These are phyloP conservation scores for Sardina pilchardus DNA, from an alignment of 2,113 vertebrate genomes.

Conservation along the genomic window DNA sequence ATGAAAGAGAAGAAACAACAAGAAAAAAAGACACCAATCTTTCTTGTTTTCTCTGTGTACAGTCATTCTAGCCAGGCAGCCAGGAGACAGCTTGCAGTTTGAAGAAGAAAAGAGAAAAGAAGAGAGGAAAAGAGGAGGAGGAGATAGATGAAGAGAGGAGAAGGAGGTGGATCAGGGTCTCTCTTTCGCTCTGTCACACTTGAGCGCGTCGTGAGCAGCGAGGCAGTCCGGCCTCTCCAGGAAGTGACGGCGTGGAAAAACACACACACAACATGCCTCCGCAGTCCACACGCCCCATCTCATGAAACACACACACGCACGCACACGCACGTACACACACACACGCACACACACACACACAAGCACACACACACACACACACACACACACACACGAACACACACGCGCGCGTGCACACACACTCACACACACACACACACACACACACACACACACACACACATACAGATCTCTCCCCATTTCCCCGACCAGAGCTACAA, in stretches of 20 bases:
- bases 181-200: background rate
- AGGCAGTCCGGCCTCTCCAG: background rate
- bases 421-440: background rate
- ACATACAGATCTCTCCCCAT: background rate
- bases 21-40: background rate
- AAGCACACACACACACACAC: too few relatives aligned
- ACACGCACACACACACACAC: too few relatives aligned
- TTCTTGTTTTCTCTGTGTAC: background rate
- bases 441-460: background rate
- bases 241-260: background rate
- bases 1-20: background rate
- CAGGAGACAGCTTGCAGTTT: background rate
- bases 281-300: background rate
- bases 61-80: background rate
- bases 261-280: constrained; percentile 5
- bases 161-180: background rate
- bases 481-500: background rate
- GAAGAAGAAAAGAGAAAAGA: background rate
- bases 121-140: background rate
- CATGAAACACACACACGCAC: too few relatives aligned
- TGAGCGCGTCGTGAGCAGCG: background rate
- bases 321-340: too few relatives aligned
- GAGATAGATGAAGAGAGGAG: background rate
- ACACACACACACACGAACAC: too few relatives aligned
- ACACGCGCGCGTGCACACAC: too few relatives aligned